Evolutionary conservation across 2,797 vertebrate species (phyloP), one percentile per base, ranked within the genome.

Genomic region (Chelon labrosus): DNA sequence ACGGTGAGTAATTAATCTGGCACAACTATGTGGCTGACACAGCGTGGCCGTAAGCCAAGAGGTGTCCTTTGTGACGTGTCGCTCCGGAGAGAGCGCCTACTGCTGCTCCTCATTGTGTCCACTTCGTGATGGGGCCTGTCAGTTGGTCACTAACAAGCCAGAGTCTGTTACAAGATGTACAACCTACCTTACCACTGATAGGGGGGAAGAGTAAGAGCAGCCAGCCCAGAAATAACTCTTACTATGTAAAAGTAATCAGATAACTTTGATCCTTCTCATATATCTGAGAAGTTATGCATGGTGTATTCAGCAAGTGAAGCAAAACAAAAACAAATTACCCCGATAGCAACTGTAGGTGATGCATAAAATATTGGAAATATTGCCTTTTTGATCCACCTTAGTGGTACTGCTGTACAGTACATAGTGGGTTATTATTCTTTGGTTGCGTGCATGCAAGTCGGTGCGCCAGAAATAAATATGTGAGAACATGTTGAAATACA

Each of bases 1-100:
- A 99, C 85, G 98, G 98, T 99, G 95, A 98, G 93, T 94, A 70
- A 77, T 63, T 67, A 54, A 69, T 61, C 47, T 77, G 72, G 64
- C 44, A 42, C 68, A 31, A 27, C 1, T 19, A 52, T 42, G 25
- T 8, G 39, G 52, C 60, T 79, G 64, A 69, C 68, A 63, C 64
- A 44, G 55, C 27, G 35, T 20, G 14, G 25, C 50, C 13, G 38
- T n/a, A 38, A 55, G 61, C 47, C 10, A 22, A 57, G 72, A 70
- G 17, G 50, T 37, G 14, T 60, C 41, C 52, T 68, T 51, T 67
- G 57, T 74, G 49, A 60, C 13, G 10, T 49, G 50, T 25, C 44
- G 47, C 49, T 60, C 38, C 51, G n/a, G 49, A 61, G 70, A 70
- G 61, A 67, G 46, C 20, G 52, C 49, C 66, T n/a, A 4, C 61